A percentile compares a stretch with the other conserved stretches of the same genome.
These are phyloP conservation scores for Microcebus tavaratra DNA, from an alignment of 2,113 vertebrate genomes.

Conservation along the genomic window DNA sequence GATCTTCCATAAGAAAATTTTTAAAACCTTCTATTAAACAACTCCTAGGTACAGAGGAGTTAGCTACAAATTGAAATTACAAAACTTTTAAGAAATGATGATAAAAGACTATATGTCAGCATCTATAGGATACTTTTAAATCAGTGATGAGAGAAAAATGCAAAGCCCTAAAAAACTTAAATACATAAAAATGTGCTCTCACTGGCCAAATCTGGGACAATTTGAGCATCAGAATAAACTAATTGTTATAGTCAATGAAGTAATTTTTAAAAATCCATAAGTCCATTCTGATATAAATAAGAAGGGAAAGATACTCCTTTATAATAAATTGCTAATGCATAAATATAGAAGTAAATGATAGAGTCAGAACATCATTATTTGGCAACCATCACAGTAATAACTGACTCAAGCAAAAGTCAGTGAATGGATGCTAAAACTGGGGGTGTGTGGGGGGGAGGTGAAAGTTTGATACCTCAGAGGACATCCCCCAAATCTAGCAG, in stretches of 20 bases:
- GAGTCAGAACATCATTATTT: not conserved
- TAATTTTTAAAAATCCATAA: slow-evolving; percentile 9
- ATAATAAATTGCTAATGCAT: not conserved
- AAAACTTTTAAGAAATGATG: not conserved
- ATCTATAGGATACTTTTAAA: not conserved
- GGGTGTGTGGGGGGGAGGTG: rapidly evolving
- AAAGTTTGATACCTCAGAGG: not conserved
- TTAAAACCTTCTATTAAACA: not conserved
- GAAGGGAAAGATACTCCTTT: not conserved
- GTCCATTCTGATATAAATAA: not conserved
- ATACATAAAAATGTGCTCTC: slow-evolving; percentile 13
- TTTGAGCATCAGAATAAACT: not conserved
- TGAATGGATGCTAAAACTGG: not conserved
- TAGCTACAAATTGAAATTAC: not conserved
- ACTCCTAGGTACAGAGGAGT: not conserved
- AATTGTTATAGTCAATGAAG: not conserved
- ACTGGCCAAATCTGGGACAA: not conserved
- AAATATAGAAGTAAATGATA: not conserved
- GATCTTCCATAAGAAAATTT: not conserved
- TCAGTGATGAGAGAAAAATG: not conserved
- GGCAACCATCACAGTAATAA: not conserved
- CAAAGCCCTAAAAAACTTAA: not conserved
- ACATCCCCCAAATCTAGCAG: not conserved
- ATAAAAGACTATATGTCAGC: not conserved
- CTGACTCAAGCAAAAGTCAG: not conserved